Evolutionary conservation across 1,140 invertebrate species (phyloP).

Genomic region (Drosophila sproati): DNA sequence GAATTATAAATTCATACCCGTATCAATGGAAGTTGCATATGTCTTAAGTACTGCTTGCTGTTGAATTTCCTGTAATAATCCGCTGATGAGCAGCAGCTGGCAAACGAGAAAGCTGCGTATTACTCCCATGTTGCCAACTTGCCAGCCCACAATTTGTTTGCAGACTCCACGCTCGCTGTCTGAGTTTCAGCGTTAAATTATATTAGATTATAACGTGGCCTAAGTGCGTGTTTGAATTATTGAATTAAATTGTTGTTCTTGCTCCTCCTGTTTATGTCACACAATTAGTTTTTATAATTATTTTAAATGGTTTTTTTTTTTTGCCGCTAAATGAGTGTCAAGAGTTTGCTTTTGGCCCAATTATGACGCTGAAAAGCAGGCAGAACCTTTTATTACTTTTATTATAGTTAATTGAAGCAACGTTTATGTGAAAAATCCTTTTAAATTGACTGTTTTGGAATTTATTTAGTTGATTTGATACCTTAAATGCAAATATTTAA

Average conservation of each 20-base stretch:
- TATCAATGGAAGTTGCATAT: conserved; percentile 6
- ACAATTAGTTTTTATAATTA: conserved; percentile 57
- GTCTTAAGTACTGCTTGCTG: conserved; percentile 22
- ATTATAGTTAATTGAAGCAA: no score
- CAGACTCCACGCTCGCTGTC: conserved; percentile 16
- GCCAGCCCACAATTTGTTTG: conserved; percentile 28
- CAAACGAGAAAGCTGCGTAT: conserved; percentile 62
- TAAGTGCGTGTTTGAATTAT: conserved; percentile 70
- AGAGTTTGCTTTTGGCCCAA: conserved; percentile 22
- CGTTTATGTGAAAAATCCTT: no score
- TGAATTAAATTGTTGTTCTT: conserved; percentile 70
- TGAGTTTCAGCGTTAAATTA: conserved; percentile 27
- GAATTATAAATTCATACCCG: conserved; percentile 31
- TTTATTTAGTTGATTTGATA: no score
- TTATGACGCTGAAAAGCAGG: conserved; percentile 45
- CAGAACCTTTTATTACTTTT: conserved; percentile 30
- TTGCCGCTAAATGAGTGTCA: conserved; percentile 8
- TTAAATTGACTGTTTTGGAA: no score
- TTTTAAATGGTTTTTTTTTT: conserved; percentile 58
- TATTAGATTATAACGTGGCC: conserved; percentile 58
- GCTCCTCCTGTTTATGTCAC: conserved; percentile 28
- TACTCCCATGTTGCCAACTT: conserved; percentile 71
- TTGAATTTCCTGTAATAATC: conserved; percentile 54
- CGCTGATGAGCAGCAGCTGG: conserved; percentile 65
- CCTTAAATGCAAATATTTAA: no score